These are phyloP conservation scores for Torymus tubicola DNA, from an alignment of 2,888 invertebrate genomes.

Conservation along the genomic window DNA sequence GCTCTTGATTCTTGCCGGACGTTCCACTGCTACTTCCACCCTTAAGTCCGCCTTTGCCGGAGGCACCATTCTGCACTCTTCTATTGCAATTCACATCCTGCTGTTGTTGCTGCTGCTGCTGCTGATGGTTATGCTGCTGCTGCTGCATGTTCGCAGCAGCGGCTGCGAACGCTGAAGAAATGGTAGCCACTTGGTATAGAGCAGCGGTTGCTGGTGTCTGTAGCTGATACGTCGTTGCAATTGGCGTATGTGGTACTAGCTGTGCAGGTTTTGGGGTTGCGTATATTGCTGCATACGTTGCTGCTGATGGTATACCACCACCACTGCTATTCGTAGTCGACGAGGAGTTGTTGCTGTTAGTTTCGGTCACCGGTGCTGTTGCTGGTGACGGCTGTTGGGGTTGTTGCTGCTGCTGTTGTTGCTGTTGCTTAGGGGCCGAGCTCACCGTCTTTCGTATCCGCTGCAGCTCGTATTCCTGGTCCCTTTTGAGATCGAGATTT, in stretches of 20 bases:
- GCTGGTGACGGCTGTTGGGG: constrained; percentile 1
- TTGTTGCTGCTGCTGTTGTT: constrained; percentile 19
- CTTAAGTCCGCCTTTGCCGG: constrained; percentile 73
- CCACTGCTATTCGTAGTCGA: no score
- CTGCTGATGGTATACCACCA: no score
- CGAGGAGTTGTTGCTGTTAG: no score
- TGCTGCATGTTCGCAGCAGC: constrained; percentile 35
- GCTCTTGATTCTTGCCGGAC: constrained; percentile 50
- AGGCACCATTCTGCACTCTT: constrained; percentile 71
- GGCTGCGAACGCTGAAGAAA: constrained; percentile 61
- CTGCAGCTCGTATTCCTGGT: constrained; percentile 90
- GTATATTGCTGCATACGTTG: no score
- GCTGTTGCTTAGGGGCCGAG: constrained; percentile 42
- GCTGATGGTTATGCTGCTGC: constrained; percentile 37
- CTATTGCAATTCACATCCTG: constrained; percentile 65
- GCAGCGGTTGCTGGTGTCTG: constrained; percentile 42
- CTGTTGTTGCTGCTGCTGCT: constrained; percentile 41
- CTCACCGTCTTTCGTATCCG: constrained; percentile 83
- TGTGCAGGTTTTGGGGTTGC: no score
- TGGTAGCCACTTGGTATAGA: constrained; percentile 68
- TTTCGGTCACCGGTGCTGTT: not conserved
- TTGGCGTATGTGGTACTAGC: not conserved
- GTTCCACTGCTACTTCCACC: constrained; percentile 56
- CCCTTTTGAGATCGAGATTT: constrained; percentile 75
- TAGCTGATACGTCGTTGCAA: constrained; percentile 33